These are phyloP conservation scores for Allolobophora icterica DNA, from an alignment of 2,888 invertebrate genomes.

Conservation along the genomic window DNA sequence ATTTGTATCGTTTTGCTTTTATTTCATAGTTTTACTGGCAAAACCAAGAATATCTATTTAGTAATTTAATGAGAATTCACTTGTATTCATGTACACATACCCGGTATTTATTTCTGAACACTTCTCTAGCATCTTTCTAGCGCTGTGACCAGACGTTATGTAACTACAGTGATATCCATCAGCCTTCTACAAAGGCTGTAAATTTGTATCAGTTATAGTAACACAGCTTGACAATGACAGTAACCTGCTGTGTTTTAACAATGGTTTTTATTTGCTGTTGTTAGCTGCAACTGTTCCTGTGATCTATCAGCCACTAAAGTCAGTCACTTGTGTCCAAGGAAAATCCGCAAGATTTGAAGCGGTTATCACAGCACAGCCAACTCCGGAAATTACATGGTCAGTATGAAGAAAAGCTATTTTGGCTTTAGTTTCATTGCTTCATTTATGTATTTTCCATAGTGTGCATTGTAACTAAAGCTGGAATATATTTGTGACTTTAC, in stretches of 20 bases:
- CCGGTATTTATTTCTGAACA: neutral
- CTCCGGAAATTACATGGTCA: constrained; percentile 86
- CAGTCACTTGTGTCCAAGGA: constrained; percentile 88
- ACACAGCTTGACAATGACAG: neutral
- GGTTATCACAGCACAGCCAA: constrained; percentile 85
- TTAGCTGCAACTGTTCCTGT: constrained; percentile 85
- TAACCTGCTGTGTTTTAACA: neutral
- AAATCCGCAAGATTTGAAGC: constrained; percentile 93
- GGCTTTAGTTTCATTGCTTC: neutral
- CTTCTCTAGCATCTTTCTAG: neutral
- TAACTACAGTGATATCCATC: too few relatives aligned
- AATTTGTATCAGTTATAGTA: neutral
- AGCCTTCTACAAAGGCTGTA: too few relatives aligned
- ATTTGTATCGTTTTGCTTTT: constrained; percentile 29
- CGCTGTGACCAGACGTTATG: too few relatives aligned
- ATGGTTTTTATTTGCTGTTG: neutral
- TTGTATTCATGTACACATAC: neutral
- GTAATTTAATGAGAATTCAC: neutral
- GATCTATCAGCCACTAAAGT: constrained; percentile 83
- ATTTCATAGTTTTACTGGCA: constrained; percentile 67
- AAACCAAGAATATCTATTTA: neutral
- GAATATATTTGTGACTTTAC: neutral
- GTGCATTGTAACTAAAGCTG: neutral
- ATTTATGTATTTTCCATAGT: neutral
- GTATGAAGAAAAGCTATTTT: constrained; percentile 33